Conservation (phyloP, 2,888 invertebrate species). For the Caenorhabditis wallacei region DNA sequence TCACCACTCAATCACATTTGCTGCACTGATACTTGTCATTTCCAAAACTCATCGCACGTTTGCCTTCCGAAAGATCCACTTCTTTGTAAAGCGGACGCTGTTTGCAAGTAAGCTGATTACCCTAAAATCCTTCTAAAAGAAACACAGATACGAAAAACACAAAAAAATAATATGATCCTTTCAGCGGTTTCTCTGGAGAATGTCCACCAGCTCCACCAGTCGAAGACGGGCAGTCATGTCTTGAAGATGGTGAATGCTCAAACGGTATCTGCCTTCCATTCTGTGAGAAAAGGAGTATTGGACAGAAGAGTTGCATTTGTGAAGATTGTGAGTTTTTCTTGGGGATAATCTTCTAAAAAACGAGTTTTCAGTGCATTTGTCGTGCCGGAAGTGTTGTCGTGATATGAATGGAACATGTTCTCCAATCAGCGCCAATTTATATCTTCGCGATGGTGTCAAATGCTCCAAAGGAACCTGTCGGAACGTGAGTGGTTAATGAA, state of each 20-base stretch:
- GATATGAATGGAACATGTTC: conserved; percentile 84
- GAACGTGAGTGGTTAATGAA: conserved; percentile 58
- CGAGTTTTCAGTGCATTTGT: conserved; percentile 89
- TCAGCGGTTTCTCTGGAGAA: conserved; percentile 89
- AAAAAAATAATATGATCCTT: conserved; percentile 30
- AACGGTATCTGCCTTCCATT: conserved; percentile 95
- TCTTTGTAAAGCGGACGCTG: conserved; percentile 93
- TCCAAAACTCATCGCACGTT: conserved; percentile 87
- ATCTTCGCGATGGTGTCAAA: conserved; percentile 92
- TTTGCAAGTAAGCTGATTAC: conserved; percentile 78
- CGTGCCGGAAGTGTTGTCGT: conserved; percentile 93
- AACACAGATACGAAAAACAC: too few relatives aligned
- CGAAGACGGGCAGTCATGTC: conserved; percentile 91
- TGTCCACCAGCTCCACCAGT: conserved; percentile 93
- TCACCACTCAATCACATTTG: conserved; percentile 98
- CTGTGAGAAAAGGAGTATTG: conserved; percentile 91
- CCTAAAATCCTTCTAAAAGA: conserved; percentile 4
- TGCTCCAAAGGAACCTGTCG: conserved; percentile 95
- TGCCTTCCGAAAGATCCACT: conserved; percentile 94
- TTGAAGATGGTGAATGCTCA: conserved; percentile 92
- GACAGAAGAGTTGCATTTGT: conserved; percentile 95
- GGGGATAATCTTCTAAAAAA: not conserved
- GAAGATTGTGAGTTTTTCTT: conserved; percentile 88
- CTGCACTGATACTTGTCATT: conserved; percentile 91
- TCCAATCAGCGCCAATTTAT: too few relatives aligned